Conservation (phyloP, 2,113 vertebrate genomes). For the Coptodon bakossiorum region DNA sequence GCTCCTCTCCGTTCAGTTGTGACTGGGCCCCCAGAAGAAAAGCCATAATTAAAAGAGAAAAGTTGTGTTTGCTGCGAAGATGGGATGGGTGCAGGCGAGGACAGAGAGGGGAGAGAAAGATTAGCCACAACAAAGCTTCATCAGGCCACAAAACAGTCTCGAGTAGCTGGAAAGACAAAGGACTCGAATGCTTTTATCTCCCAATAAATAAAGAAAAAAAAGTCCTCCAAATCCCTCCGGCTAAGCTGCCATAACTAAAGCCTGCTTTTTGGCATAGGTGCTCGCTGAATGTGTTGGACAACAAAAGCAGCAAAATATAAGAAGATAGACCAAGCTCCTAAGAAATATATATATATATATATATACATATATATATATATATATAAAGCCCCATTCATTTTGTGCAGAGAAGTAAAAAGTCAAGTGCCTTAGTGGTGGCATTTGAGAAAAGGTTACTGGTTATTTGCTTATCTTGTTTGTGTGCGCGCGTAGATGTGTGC, state of each 20-base stretch:
- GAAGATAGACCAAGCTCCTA: not conserved
- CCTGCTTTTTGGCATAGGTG: conserved; percentile 28
- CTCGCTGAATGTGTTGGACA: conserved; percentile 32
- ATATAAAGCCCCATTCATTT: not conserved
- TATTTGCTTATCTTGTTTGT: conserved; percentile 37
- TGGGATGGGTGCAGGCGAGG: not conserved
- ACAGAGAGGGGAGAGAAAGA: conserved; percentile 27
- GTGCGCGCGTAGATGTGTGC: not conserved
- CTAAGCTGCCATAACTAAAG: conserved; percentile 62
- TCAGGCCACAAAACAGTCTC: conserved; percentile 38
- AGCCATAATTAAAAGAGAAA: conserved; percentile 60
- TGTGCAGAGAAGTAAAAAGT: conserved; percentile 24
- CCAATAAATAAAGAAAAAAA: not conserved
- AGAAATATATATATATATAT: conserved; percentile 1
- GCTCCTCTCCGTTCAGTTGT: conserved; percentile 31
- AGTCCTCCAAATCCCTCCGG: conserved; percentile 38
- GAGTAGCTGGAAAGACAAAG: conserved; percentile 44
- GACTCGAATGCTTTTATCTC: conserved; percentile 47
- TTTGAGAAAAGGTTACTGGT: conserved; percentile 55
- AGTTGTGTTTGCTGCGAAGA: conserved; percentile 45
- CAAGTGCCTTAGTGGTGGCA: conserved; percentile 28
- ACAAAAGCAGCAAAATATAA: conserved; percentile 36
- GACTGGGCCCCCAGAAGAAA: conserved; percentile 49
- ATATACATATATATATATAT: too few relatives aligned
- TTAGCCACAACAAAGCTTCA: conserved; percentile 53